Evolutionary conservation across 2,113 vertebrate species (phyloP), one percentile per base, ranked within the genome.

Genomic region (Callipepla californica): DNA sequence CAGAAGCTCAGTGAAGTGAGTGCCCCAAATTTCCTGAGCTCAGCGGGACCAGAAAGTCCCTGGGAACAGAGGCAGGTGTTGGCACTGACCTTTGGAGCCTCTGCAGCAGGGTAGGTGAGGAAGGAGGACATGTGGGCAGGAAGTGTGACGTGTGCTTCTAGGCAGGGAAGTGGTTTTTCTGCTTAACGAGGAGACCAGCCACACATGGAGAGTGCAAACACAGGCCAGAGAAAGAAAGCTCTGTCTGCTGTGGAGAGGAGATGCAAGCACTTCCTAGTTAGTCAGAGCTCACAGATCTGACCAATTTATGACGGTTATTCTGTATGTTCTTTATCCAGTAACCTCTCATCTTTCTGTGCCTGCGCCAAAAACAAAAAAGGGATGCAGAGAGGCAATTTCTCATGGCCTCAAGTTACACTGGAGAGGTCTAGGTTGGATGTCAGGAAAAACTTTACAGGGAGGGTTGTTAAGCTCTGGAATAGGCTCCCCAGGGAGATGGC

Each of bases 121-220:
- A 36, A n/a, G 86, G 80, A 86, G 74, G 30, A 12, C 3, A 0
- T 3, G 62, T 0, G 7, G 75, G 88, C 72, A 82, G 94, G 85
- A 93, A 85, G 58, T 4, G 53, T 51, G 68, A n/a, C 12, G 18
- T 18, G 25, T 1, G 1, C 53, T 76, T 55, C 55, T 42, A 58
- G 32, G n/a, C 13, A 57, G 75, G 89, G 81, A 95, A 91, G 94
- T 92, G 96, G 87, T 55, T 95, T 96, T 94, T 87, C 90, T 94
- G 59, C 66, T 89, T 66, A 48, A 44, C 0, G n/a, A 32, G 7
- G 61, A 9, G 53, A 42, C 11, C 45, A 82, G 32, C 32, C 66
- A 44, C 55, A 62, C 34, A 13, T 7, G 72, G 80, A 77, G 58
- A 69, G 13, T 76, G 7, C 51, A 79, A 34, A 69, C 55, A 48